phyloP scores from a whole-genome alignment of 1,140 invertebrate species.

The Drosophila simulans region DNA sequence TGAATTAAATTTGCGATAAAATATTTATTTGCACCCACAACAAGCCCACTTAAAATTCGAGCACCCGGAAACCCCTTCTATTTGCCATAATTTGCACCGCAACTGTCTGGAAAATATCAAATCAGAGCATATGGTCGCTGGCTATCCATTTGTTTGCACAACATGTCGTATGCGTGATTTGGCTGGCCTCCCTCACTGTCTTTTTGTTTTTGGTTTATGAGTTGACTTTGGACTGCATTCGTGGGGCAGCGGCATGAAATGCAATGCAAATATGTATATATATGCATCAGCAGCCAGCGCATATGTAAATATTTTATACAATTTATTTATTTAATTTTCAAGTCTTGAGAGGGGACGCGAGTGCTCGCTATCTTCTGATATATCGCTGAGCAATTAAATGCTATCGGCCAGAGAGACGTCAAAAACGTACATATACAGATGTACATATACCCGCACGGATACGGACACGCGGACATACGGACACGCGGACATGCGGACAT shows the following conservation, averaged over 20 bases:
- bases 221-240: slow-evolving; percentile 37
- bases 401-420: slow-evolving; percentile 70
- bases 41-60: background rate
- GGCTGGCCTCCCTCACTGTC: background rate
- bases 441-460: too few relatives aligned
- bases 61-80: background rate
- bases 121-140: slow-evolving; percentile 7
- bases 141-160: slow-evolving; percentile 41
- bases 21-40: background rate
- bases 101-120: slow-evolving; percentile 24
- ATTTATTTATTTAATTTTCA: slow-evolving; percentile 70
- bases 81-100: slow-evolving; percentile 15
- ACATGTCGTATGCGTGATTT: slow-evolving; percentile 74
- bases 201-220: slow-evolving; percentile 47
- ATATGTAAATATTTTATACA: slow-evolving; percentile 31
- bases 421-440: slow-evolving; percentile 27
- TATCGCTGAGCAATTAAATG: slow-evolving; percentile 79
- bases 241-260: slow-evolving; percentile 6
- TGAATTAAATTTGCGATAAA: background rate
- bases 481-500: too few relatives aligned
- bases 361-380: slow-evolving; percentile 70
- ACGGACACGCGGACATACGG: too few relatives aligned
- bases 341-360: slow-evolving; percentile 41
- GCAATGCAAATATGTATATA: slow-evolving; percentile 46
- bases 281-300: background rate